A percentile compares a stretch with the other conserved stretches of the same genome.
These are phyloP conservation scores for Scomber colias DNA, from an alignment of 2,113 vertebrate species.

Conservation along the genomic window DNA sequence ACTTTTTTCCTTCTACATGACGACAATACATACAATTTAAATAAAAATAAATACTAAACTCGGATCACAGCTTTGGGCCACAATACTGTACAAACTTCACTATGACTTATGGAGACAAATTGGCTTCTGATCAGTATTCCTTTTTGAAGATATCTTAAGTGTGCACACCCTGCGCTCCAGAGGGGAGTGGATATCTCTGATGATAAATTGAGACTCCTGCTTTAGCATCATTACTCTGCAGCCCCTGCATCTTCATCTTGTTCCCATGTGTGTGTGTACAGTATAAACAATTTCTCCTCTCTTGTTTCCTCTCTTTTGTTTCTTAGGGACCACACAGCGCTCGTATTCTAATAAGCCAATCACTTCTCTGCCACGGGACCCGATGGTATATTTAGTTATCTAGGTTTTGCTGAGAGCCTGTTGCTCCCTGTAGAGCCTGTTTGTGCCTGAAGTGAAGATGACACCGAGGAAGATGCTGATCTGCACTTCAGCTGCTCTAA, in stretches of 20 bases:
- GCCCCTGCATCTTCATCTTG: constrained; percentile 25
- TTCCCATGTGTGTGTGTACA: constrained; percentile 35
- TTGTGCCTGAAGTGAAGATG: constrained; percentile 34
- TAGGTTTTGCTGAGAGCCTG: constrained; percentile 22
- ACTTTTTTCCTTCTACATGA: constrained; percentile 16
- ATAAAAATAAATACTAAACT: constrained; percentile 52
- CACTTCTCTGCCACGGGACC: constrained; percentile 4
- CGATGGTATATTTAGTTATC: constrained; percentile 23
- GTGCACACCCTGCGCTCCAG: constrained; percentile 10
- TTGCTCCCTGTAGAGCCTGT: constrained; percentile 23
- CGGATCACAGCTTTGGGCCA: constrained; percentile 42
- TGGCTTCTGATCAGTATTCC: constrained; percentile 59
- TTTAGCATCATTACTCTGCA: constrained; percentile 31
- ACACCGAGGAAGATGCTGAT: constrained; percentile 28
- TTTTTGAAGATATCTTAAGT: constrained; percentile 46
- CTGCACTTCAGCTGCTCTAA: constrained; percentile 34
- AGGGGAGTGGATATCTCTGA: constrained; percentile 43
- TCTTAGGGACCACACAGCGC: background rate
- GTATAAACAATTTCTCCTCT: constrained; percentile 15
- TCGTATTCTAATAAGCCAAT: constrained; percentile 31
- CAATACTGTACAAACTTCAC: constrained; percentile 59
- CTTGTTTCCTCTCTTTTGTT: constrained; percentile 20
- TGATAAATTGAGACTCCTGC: constrained; percentile 38
- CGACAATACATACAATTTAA: constrained; percentile 25
- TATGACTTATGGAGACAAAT: constrained; percentile 55